Conservation (phyloP, 2,888 invertebrate genomes). For the Patella pellucida region DNA sequence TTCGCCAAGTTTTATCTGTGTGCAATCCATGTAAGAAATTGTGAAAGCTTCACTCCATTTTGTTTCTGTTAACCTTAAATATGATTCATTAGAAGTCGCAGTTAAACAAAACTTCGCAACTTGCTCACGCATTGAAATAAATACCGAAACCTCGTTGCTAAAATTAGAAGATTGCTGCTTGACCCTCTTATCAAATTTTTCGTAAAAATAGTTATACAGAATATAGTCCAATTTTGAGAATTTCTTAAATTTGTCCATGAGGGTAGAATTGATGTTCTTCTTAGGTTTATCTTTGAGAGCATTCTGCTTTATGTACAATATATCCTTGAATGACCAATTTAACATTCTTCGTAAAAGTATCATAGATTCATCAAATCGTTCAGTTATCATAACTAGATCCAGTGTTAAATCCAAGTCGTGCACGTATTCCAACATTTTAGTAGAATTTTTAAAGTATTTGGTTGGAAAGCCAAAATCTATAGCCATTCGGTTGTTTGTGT, state of each 20-base stretch:
- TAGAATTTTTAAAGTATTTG: not conserved
- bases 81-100: not conserved
- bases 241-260: not conserved
- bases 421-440: not conserved
- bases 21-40: constrained; percentile 10
- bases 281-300: not conserved
- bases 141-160: not conserved
- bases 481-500: constrained; percentile 16
- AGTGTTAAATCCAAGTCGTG: not conserved
- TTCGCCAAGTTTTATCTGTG: not conserved
- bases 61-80: not conserved
- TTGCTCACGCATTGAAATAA: not conserved
- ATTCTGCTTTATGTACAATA: constrained; percentile 12
- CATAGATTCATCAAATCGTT: not conserved
- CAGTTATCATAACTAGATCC: not conserved
- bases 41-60: constrained; percentile 3
- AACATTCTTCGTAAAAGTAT: constrained; percentile 4
- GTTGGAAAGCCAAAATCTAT: constrained; percentile 14
- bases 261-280: not conserved
- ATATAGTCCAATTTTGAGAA: constrained; percentile 12
- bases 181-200: not conserved
- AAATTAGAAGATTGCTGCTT: not conserved
- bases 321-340: constrained; percentile 13
- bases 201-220: constrained; percentile 10
- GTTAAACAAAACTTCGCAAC: constrained; percentile 1